Percentiles rank a stretch among this genome's conserved stretches.
Conservation (phyloP, 1,140 invertebrate species). For the Papilio xuthus region DNA sequence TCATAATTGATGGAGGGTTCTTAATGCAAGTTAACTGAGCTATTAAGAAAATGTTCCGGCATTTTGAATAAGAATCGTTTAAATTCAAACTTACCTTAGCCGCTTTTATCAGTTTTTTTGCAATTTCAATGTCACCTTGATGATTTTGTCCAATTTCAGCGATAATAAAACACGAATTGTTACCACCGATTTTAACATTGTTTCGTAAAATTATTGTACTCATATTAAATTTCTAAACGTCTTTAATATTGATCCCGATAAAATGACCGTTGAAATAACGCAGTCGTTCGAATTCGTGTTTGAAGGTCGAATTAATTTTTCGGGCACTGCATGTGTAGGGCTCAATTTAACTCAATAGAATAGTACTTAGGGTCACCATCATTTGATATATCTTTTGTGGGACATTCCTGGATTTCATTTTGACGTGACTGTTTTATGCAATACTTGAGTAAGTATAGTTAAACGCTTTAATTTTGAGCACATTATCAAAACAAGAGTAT, state of each 20-base stretch:
- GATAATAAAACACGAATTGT: slow-evolving; percentile 85
- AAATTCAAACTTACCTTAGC: slow-evolving; percentile 83
- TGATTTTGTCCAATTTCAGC: slow-evolving; percentile 94
- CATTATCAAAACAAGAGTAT: not conserved
- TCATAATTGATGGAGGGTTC: not conserved
- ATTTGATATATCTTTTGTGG: not conserved
- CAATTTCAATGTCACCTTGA: slow-evolving; percentile 87
- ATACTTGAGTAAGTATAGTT: not conserved
- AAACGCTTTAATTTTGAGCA: not conserved
- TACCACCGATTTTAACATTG: slow-evolving; percentile 68
- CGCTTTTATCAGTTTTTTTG: slow-evolving; percentile 86
- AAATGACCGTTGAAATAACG: not conserved
- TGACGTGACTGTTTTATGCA: not conserved
- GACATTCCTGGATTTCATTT: not conserved
- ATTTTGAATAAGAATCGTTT: not conserved
- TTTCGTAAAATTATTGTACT: slow-evolving; percentile 73
- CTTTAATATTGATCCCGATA: not conserved
- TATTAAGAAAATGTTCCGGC: not conserved
- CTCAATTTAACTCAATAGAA: not conserved
- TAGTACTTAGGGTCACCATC: not conserved
- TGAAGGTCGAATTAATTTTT: slow-evolving; percentile 19
- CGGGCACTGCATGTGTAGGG: not conserved
- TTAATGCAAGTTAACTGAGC: slow-evolving; percentile 23
- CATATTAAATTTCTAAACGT: slow-evolving; percentile 55
- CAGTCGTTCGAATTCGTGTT: not conserved